phyloP scores from a whole-genome alignment of 2,113 vertebrate species.

The Gavia stellata region DNA sequence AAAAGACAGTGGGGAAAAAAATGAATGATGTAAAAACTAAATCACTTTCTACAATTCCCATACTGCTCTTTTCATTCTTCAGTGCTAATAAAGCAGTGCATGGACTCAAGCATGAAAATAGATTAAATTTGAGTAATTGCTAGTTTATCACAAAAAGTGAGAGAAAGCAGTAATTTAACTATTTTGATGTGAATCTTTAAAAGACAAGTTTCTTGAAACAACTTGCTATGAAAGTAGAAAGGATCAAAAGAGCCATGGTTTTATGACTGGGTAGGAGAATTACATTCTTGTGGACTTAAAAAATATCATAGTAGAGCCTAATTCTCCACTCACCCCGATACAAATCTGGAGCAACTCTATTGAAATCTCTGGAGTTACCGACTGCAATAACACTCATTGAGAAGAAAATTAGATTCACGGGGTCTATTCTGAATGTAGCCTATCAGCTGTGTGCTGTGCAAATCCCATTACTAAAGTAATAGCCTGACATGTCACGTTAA shows the following conservation, averaged over 20 bases:
- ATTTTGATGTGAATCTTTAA: background rate
- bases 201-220: constrained; percentile 6
- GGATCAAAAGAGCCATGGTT: constrained; percentile 19
- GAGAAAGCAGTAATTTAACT: constrained; percentile 2
- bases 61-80: background rate
- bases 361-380: constrained; percentile 28
- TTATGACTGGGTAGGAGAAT: constrained; percentile 9
- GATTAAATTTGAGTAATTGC: background rate
- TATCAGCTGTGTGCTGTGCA: background rate
- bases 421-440: constrained; percentile 33
- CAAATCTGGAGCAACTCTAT: constrained; percentile 44
- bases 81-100: background rate
- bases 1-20: background rate
- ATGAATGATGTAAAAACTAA: background rate
- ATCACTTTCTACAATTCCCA: background rate
- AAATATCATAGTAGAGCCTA: constrained; percentile 28
- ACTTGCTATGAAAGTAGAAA: background rate
- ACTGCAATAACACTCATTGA: constrained; percentile 39
- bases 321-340: constrained; percentile 22
- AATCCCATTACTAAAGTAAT: constrained; percentile 50
- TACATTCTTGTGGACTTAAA: constrained; percentile 4
- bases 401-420: constrained; percentile 54
- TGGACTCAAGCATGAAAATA: background rate
- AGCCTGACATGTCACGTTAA: constrained; percentile 41
- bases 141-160: background rate